phyloP scores from a whole-genome alignment of 2,113 vertebrate genomes.

The Dunckerocampus dactyliophorus region DNA sequence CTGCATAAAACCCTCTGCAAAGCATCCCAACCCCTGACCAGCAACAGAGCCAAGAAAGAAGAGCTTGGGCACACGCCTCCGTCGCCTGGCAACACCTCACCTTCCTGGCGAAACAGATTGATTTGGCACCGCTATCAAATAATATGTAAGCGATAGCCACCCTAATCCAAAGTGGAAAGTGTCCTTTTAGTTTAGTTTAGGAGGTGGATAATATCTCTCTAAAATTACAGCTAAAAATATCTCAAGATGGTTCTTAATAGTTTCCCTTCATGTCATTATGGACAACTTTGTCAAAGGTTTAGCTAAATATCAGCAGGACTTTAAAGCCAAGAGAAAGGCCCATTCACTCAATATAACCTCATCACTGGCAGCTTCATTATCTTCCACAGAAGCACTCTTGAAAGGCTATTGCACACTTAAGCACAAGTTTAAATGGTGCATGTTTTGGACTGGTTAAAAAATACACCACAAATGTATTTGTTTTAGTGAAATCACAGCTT shows the following conservation, averaged over 20 bases:
- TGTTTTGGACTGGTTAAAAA: neutral
- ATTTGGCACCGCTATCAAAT: no score
- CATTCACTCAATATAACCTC: conserved; percentile 50
- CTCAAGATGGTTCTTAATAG: conserved; percentile 34
- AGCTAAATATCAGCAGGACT: conserved; percentile 42
- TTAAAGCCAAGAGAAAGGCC: conserved; percentile 42
- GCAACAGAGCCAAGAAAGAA: no score
- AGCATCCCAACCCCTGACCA: no score
- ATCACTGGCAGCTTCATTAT: conserved; percentile 46
- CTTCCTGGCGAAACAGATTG: no score
- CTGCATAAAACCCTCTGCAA: no score
- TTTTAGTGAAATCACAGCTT: conserved; percentile 1
- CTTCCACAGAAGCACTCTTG: conserved; percentile 17
- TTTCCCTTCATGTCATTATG: conserved; percentile 4
- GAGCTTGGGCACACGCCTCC: no score
- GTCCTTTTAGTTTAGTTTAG: conserved; percentile 28
- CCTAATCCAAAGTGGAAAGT: no score
- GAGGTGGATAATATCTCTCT: conserved; percentile 22
- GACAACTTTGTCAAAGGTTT: conserved; percentile 48
- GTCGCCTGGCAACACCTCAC: no score
- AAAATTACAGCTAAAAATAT: conserved; percentile 48
- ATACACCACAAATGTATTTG: conserved; percentile 18
- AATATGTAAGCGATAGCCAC: no score
- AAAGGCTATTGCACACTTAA: conserved; percentile 12
- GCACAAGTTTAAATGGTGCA: neutral